Conservation (phyloP, 2,113 vertebrate species). For the Bettongia penicillata region DNA sequence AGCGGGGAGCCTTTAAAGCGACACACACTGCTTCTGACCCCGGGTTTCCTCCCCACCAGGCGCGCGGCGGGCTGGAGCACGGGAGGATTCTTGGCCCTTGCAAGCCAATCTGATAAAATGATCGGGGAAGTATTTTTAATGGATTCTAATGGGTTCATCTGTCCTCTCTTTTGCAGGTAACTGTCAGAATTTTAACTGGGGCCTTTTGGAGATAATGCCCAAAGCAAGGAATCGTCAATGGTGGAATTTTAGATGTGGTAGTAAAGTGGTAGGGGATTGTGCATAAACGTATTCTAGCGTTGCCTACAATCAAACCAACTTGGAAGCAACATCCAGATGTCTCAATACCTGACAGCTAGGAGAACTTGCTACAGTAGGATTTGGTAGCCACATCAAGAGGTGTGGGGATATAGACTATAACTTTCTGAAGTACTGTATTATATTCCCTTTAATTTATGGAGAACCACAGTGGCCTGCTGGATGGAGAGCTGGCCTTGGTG, state of each 20-base stretch:
- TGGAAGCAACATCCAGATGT: background rate
- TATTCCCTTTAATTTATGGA: background rate
- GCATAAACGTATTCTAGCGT: background rate
- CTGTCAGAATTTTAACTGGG: background rate
- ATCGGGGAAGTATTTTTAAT: background rate
- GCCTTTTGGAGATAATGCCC: background rate
- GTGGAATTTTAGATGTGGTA: background rate
- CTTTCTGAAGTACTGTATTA: background rate
- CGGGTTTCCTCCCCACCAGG: constrained; percentile 61
- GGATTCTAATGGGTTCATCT: background rate
- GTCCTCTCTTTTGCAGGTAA: background rate
- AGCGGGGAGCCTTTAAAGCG: constrained; percentile 79
- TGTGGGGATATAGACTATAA: background rate
- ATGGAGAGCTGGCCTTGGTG: background rate
- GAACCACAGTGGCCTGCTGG: background rate
- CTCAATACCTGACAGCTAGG: background rate
- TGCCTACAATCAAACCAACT: background rate
- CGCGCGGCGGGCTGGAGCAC: constrained; percentile 48
- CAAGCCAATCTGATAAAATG: background rate
- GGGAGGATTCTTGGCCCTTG: background rate
- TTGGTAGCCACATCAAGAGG: background rate
- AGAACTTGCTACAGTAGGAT: background rate
- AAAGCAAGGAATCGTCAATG: background rate
- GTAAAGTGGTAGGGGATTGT: background rate
- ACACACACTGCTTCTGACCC: constrained; percentile 74